phyloP scores from a whole-genome alignment of 2,888 invertebrate genomes.

The Icerya purchasi region DNA sequence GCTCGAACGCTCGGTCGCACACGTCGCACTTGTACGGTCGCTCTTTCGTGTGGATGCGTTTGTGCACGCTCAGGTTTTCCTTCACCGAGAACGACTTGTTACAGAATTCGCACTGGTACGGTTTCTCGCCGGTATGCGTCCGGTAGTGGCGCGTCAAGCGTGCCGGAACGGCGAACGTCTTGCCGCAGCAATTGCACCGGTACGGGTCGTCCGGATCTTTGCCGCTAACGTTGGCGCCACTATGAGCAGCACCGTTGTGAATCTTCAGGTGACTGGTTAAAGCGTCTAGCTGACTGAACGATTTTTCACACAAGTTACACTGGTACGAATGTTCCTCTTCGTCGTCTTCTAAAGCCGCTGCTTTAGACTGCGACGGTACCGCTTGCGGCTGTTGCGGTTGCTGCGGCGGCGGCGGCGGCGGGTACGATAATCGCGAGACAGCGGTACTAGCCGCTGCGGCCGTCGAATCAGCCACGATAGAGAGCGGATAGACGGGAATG shows the following conservation, averaged over 20 bases:
- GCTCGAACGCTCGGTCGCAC: constrained; percentile 72
- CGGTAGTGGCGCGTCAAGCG: constrained; percentile 64
- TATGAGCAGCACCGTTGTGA: constrained; percentile 27
- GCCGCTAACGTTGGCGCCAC: not conserved
- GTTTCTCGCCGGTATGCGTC: constrained; percentile 76
- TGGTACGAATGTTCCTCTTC: constrained; percentile 8
- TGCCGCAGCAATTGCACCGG: constrained; percentile 71
- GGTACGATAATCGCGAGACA: constrained; percentile 5
- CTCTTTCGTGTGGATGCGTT: constrained; percentile 74
- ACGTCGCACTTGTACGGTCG: constrained; percentile 75
- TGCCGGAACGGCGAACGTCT: constrained; percentile 77
- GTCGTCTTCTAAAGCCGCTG: constrained; percentile 7
- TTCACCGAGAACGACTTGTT: constrained; percentile 81
- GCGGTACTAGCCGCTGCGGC: constrained; percentile 19
- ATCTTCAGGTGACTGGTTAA: constrained; percentile 45
- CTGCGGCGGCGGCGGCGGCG: constrained; percentile 15
- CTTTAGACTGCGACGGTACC: not conserved
- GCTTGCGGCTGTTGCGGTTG: constrained; percentile 4
- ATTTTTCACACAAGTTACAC: constrained; percentile 51
- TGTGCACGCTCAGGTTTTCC: constrained; percentile 73
- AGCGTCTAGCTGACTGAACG: constrained; percentile 49
- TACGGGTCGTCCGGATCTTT: constrained; percentile 44
- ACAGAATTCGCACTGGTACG: constrained; percentile 78
- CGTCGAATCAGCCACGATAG: constrained; percentile 18
- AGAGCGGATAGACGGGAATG: constrained; percentile 27